Base-by-base conservation (phyloP, 1,140 invertebrate species). In the Lerema accius region DNA sequence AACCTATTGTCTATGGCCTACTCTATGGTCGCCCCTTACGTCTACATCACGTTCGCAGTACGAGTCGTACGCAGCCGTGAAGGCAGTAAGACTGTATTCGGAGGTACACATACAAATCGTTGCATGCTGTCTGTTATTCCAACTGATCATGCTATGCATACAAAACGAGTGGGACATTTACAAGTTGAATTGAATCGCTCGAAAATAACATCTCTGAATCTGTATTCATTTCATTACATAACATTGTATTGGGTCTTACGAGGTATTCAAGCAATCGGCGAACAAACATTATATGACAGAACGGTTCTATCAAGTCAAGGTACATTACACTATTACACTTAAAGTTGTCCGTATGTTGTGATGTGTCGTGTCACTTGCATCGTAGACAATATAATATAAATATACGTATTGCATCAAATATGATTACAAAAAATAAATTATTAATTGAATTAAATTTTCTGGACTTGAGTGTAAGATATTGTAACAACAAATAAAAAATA, bases 31-130 rank as follows among this genome's bases (percentile, higher is more conserved):
- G 14, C 28, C 53, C 23, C 53, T 58, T 58, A 58, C 53, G 40
- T 17, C 53, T 58, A 58, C 51, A 63, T 51, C 59, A 59, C 48
- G 49, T 68, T 68, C 66, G 66, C 66, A 63, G 66, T 68, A 60
- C 60, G 43, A 63, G 66, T 68, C 58, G 49, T 63, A 63, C 66
- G 60, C 58, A 60, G 45, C 59, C 42, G 40, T 63, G 63, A 63
- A 68, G 66, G 66, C 66, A 60, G 35, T 68, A 68, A 63, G 55
- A 53, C 65, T 67, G 53, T 50, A 48, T 43, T n/a, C 40, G 37
- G 37, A 40, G 37, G 37, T 55, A 43, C 42, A 42, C 19, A 42
- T 39, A 16, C 5, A 55, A 43, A 13, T 15, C 14, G 39, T 56
- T 56, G 53, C 53, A 56, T 56, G 39, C 40, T 56, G 53, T 55